A percentile compares a stretch with the other conserved stretches of the same genome.
Conservation (phyloP, 2,113 vertebrate genomes). For the Campylomormyrus numenius region DNA sequence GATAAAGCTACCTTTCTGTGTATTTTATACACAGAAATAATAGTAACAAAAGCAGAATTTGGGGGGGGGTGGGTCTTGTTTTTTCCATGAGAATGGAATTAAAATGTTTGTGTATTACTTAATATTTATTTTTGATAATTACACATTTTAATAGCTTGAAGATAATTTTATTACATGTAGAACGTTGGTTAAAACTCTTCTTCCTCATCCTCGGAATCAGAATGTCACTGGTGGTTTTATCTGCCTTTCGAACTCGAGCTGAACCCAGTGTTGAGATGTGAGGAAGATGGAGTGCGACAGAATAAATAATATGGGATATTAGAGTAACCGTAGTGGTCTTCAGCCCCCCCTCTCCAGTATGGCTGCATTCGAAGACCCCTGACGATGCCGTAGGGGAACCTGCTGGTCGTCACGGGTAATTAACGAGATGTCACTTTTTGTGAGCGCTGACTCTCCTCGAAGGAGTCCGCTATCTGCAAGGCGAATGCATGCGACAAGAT, state of each 20-base stretch:
- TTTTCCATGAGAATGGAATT: not conserved
- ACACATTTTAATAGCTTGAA: not conserved
- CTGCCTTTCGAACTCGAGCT: not conserved
- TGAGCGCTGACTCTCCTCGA: not conserved
- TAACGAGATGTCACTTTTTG: conserved; percentile 3
- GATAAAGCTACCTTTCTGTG: not conserved
- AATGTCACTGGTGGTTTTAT: not conserved
- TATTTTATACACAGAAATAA: not conserved
- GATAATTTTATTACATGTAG: not conserved
- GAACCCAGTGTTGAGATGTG: not conserved
- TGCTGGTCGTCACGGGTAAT: not conserved
- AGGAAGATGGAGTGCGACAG: not conserved
- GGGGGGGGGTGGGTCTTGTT: not conserved
- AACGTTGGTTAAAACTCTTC: not conserved
- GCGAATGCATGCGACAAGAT: not conserved
- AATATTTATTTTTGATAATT: not conserved
- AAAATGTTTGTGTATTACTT: not conserved
- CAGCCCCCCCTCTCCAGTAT: not conserved
- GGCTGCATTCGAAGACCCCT: not conserved
- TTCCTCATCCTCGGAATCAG: not conserved
- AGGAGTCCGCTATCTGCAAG: not conserved
- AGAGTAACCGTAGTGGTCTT: not conserved
- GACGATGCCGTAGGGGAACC: not conserved
- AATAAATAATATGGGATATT: not conserved
- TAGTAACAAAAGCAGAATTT: not conserved